Evolutionary conservation across 1,140 invertebrate species (phyloP), one percentile per base, ranked within the genome.

Genomic region (Hypothenemus hampei): DNA sequence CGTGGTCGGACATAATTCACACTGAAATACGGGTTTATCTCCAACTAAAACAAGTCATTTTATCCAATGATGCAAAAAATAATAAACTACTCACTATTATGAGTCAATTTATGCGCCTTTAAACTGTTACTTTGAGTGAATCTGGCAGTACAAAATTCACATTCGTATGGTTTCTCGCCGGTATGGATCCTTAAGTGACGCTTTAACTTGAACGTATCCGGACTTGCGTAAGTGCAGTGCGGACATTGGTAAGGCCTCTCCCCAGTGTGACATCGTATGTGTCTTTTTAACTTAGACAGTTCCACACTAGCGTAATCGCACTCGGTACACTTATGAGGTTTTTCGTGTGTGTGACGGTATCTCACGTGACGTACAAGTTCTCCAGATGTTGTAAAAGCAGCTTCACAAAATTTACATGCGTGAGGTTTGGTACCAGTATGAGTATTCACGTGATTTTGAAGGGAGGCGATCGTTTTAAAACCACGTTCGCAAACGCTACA

Each of bases 101-200:
- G 95, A 50, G 94, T 97, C 15, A 97, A 77, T 72, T 88, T 91
- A 70, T 98, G 95, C 11, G 93, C 87, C 68, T 95, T 95, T 11
- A 95, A 76, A 58, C 91, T 95, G 75, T 98, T 98, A 5, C 91
- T 95, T 69, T 98, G 95, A 0, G 94, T 97, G 72, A 98, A 98
- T 61, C 91, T 78, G 21, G 89, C 81, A 64, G 89, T 83, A 75
- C 95, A 98, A 59, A 88, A 82, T 58, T 93, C 91, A 74, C 95
- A 98, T 68, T 94, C 89, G 69, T 95, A 95, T 0, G 93, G 93
- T 57, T 79, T 80, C 58, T 95, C 91, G 1, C 94, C 94, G 0
- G 94, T 97, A 66, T 98, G 95, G 11, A 93, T 97, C 33, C 94
- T 84, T 60, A 95, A 78, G 71, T 98, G 94, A 22, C 95, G 87